phyloP scores from a whole-genome alignment of 1,140 invertebrate genomes.

The Doryteuthis pealeii region DNA sequence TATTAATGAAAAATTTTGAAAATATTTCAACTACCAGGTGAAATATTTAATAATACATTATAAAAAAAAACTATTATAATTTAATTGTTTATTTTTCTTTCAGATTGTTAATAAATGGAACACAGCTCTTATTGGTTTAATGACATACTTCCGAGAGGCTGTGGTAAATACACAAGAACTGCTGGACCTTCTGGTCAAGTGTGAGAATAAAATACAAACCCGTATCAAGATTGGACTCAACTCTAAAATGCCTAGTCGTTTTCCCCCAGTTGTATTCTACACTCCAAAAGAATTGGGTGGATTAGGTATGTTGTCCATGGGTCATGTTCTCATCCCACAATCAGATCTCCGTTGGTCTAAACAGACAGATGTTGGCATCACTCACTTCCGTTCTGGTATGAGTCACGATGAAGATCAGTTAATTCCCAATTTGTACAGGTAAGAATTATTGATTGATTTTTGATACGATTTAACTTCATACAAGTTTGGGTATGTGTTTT shows the following conservation, averaged over 20 bases:
- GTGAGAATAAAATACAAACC: constrained; percentile 99
- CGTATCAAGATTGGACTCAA: constrained; percentile 99
- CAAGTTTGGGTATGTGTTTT: too few species aligned
- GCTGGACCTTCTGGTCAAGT: constrained; percentile 95
- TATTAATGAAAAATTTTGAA: too few species aligned
- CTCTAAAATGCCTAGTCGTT: constrained; percentile 99
- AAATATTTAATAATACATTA: too few species aligned
- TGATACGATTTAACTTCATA: too few species aligned
- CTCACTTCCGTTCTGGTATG: constrained; percentile 99
- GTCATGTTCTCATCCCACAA: constrained; percentile 97
- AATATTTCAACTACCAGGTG: too few species aligned
- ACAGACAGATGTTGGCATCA: constrained; percentile 99
- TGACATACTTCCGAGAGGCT: constrained; percentile 99
- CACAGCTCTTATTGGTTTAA: constrained; percentile 96
- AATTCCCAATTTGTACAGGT: constrained; percentile 98
- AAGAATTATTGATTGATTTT: too few species aligned
- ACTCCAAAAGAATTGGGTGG: constrained; percentile 92
- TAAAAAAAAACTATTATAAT: background rate
- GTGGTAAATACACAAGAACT: constrained; percentile 99
- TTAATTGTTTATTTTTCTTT: constrained; percentile 8
- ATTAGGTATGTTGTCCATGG: constrained; percentile 98
- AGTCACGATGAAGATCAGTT: constrained; percentile 99
- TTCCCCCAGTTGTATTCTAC: constrained; percentile 99
- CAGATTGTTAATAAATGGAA: constrained; percentile 99
- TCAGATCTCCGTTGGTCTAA: constrained; percentile 88